These are phyloP conservation scores for Acrobasis consociella DNA, from an alignment of 2,888 invertebrate species.

Conservation along the genomic window DNA sequence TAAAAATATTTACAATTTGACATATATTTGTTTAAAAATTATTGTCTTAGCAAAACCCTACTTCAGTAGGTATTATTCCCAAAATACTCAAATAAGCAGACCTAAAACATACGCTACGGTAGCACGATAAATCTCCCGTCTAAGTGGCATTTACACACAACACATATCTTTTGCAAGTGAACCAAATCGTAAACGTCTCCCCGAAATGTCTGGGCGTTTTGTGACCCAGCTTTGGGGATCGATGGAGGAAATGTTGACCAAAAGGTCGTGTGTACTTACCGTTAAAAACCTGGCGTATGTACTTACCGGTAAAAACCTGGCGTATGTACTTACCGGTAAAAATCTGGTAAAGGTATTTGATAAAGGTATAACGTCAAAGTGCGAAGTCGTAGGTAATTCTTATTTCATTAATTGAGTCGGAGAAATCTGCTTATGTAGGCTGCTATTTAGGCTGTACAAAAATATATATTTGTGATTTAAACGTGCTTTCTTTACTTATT, in stretches of 20 bases:
- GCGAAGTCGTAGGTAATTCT: too few relatives aligned
- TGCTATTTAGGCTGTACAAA: too few relatives aligned
- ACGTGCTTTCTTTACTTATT: too few relatives aligned
- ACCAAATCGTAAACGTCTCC: conserved; percentile 74
- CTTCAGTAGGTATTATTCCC: background rate
- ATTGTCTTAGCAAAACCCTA: background rate
- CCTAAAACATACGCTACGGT: conserved; percentile 40
- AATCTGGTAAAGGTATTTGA: too few relatives aligned
- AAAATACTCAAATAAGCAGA: conserved; percentile 4
- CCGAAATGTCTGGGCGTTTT: conserved; percentile 46
- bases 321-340: background rate
- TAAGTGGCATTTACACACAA: conserved; percentile 78
- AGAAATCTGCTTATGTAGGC: too few relatives aligned
- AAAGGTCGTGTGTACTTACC: conserved; percentile 2
- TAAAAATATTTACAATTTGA: too few relatives aligned
- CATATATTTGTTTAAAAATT: too few relatives aligned
- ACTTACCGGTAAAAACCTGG: too few relatives aligned
- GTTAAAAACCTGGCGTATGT: background rate
- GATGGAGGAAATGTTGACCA: conserved; percentile 9
- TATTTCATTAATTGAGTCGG: too few relatives aligned
- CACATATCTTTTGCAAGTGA: conserved; percentile 61
- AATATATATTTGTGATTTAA: too few relatives aligned
- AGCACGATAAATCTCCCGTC: conserved; percentile 67
- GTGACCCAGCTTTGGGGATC: conserved; percentile 38
- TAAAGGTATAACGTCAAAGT: too few relatives aligned